phyloP scores from a whole-genome alignment of 1,140 invertebrate genomes.

The Drosophila pachea region DNA sequence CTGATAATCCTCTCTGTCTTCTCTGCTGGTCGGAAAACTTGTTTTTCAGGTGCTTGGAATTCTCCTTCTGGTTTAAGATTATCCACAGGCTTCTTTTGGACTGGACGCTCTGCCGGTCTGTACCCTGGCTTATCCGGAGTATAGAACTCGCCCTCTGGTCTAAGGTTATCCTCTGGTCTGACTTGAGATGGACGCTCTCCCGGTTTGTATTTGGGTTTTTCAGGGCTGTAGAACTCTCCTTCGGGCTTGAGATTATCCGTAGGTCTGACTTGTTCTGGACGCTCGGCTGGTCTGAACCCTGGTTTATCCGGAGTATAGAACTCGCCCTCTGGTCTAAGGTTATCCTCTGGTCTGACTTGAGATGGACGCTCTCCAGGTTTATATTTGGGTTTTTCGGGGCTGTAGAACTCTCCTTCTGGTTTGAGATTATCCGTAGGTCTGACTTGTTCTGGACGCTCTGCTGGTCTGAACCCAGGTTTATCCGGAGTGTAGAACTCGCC shows the following conservation, averaged over 20 bases:
- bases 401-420: conserved; percentile 80
- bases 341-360: conserved; percentile 78
- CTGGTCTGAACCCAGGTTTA: conserved; percentile 51
- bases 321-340: conserved; percentile 81
- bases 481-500: conserved; percentile 80
- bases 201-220: conserved; percentile 45
- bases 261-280: conserved; percentile 56
- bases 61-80: conserved; percentile 82
- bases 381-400: conserved; percentile 54
- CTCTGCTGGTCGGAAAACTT: conserved; percentile 80
- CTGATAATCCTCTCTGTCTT: conserved; percentile 80
- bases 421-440: conserved; percentile 80
- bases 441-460: conserved; percentile 70
- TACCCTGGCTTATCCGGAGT: conserved; percentile 78
- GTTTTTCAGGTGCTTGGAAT: conserved; percentile 79
- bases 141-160: conserved; percentile 81
- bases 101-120: conserved; percentile 80
- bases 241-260: too few relatives aligned
- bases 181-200: conserved; percentile 79
- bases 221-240: conserved; percentile 73
- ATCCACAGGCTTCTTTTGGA: conserved; percentile 81
- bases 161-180: conserved; percentile 80
- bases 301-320: conserved; percentile 79
- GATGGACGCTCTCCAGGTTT: conserved; percentile 79
- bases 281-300: conserved; percentile 80